Conservation (phyloP, 2,888 invertebrate species). For the Sisyra terminalis region DNA sequence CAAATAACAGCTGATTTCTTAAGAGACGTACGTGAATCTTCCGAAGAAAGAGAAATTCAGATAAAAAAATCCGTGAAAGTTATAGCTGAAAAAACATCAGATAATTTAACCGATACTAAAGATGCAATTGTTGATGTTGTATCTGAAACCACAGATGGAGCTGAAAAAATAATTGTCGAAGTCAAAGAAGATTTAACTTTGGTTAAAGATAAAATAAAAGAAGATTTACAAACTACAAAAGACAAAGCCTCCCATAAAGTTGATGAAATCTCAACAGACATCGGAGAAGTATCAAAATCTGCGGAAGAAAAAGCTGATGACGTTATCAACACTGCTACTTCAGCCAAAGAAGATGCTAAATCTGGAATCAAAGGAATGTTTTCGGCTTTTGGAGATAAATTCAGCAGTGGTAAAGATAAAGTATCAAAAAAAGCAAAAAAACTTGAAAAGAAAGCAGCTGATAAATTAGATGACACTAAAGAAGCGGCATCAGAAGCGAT, state of each 20-base stretch:
- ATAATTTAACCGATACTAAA: slow-evolving; percentile 2
- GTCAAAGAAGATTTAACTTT: not conserved
- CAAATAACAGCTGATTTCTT: slow-evolving; percentile 11
- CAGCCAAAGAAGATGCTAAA: slow-evolving; percentile 8
- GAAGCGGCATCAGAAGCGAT: slow-evolving; percentile 11
- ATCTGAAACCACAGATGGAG: not conserved
- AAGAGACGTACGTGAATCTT: not conserved
- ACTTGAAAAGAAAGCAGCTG: slow-evolving; percentile 15
- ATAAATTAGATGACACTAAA: slow-evolving; percentile 12
- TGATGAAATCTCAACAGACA: not conserved
- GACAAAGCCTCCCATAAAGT: not conserved
- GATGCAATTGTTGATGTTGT: not conserved
- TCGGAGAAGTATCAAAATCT: not conserved
- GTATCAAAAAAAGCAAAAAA: slow-evolving; percentile 14
- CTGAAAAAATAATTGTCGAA: not conserved
- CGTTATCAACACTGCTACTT: not conserved
- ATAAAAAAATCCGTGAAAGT: slow-evolving; percentile 6
- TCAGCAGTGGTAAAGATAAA: slow-evolving; percentile 10
- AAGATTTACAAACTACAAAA: not conserved
- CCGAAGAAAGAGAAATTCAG: slow-evolving; percentile 10
- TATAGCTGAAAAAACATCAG: slow-evolving; percentile 8
- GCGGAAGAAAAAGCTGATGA: not conserved
- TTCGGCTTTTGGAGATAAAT: not conserved
- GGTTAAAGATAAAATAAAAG: not conserved
- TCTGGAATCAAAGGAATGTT: slow-evolving; percentile 8